A percentile compares a stretch with the other conserved stretches of the same genome.
These are phyloP conservation scores for Metridium senile DNA, from an alignment of 92 coral and sea anemone genomes.

Conservation along the genomic window DNA sequence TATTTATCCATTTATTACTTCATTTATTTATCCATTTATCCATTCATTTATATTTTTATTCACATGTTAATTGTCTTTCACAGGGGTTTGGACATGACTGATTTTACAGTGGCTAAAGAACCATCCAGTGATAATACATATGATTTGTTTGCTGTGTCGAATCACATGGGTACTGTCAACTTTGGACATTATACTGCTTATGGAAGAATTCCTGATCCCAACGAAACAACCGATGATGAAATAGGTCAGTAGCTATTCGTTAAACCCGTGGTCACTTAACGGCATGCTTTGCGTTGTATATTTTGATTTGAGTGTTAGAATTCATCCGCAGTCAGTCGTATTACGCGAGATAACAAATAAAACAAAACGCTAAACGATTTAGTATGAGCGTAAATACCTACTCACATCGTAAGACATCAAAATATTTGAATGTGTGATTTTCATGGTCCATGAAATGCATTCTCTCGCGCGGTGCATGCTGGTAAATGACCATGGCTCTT, in stretches of 20 bases:
- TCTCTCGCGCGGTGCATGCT: too few relatives aligned
- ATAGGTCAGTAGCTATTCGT: conserved; percentile 31
- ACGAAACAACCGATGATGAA: conserved; percentile 39
- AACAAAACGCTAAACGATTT: too few relatives aligned
- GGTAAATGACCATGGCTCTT: too few relatives aligned
- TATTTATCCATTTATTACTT: not conserved
- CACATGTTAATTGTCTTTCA: not conserved
- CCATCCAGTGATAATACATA: conserved; percentile 58
- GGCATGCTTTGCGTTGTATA: too few relatives aligned
- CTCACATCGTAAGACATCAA: too few relatives aligned
- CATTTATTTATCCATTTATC: not conserved
- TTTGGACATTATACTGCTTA: conserved; percentile 94
- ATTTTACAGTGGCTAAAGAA: conserved; percentile 62
- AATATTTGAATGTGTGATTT: too few relatives aligned
- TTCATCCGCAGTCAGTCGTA: too few relatives aligned
- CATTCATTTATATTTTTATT: not conserved
- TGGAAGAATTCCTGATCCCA: conserved; percentile 54
- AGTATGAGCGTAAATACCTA: too few relatives aligned
- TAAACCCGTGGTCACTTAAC: not conserved
- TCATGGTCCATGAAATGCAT: too few relatives aligned
- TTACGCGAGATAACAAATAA: not conserved
- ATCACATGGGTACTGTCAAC: conserved; percentile 90
- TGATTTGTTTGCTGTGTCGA: conserved; percentile 88
- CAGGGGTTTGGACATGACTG: conserved; percentile 94
- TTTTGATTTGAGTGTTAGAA: too few relatives aligned